Base-by-base conservation (phyloP, 2,888 invertebrate genomes). In the Neocrepidodera transversa region DNA sequence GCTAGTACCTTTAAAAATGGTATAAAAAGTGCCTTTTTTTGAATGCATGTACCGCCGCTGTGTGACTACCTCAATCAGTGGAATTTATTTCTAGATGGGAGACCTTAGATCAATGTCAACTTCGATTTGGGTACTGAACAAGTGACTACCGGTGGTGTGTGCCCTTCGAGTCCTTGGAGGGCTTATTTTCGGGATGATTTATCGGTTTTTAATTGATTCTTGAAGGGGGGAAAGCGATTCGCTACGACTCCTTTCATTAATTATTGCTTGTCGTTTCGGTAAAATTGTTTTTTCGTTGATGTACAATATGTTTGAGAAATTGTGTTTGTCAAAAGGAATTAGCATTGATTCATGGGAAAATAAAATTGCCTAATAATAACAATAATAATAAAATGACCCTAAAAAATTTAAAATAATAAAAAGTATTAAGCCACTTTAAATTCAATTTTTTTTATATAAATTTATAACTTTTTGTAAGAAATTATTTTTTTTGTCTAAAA, bases 51-150 rank as follows among this genome's bases (percentile, higher is more conserved):
- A 11, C 13, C 42, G 20, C 20, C 20, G 20, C 42, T 42, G 42
- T n/a, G n/a, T n/a, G 38, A 36, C 51, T 18, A 55, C 45, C 55
- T 50, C 47, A 55, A 51, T 53, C 52, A 42, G 42, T n/a, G n/a
- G 17, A 57, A 64, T 59, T 58, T 58, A 62, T 67, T 68, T 59
- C 50, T 54, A 56, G 56, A 17, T 58, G 47, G 58, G 23, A 65
- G 66, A 64, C 63, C 64, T 68, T 72, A 67, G 66, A 72, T 72
- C 72, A 71, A 66, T 69, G 72, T 70, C 71, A 67, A 58, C 63
- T 66, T 65, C 70, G 67, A 71, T 70, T 71, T 68, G 61, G 63
- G 62, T 66, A 64, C 62, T 63, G 66, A 58, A 58, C 65, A 63
- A 52, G 52, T 42, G 32, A 28, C 42, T 52, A 32, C 52, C 36